Evolutionary conservation across 2,797 vertebrate genomes (phyloP).

Genomic region (Botia almorhae): DNA sequence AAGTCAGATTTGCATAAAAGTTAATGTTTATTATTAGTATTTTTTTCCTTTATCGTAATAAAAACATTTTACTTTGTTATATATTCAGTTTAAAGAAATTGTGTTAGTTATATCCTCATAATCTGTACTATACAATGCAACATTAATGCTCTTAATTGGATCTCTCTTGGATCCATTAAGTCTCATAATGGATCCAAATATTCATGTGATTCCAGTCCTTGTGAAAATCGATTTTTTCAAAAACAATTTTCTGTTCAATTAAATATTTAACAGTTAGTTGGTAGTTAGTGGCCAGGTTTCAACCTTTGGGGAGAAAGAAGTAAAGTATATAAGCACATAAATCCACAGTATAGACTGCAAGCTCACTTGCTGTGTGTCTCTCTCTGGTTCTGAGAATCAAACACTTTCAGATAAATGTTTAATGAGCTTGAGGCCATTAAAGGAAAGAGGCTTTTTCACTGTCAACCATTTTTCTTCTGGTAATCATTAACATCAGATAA

Average conservation of each 20-base stretch:
- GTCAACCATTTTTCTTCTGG: slow-evolving; percentile 34
- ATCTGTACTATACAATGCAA: too few species aligned
- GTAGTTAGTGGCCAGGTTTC: neutral
- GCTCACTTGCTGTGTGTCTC: slow-evolving; percentile 24
- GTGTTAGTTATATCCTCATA: too few species aligned
- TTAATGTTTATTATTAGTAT: too few species aligned
- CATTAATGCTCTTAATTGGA: too few species aligned
- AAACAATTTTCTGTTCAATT: neutral
- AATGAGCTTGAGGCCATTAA: slow-evolving; percentile 60
- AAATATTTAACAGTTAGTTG: neutral
- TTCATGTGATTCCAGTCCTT: neutral
- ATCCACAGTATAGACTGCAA: neutral
- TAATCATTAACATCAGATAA: slow-evolving; percentile 24
- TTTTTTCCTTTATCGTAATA: too few species aligned
- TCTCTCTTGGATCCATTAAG: too few species aligned
- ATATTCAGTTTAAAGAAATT: too few species aligned
- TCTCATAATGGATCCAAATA: too few species aligned
- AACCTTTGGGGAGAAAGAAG: slow-evolving; percentile 2
- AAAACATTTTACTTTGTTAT: too few species aligned
- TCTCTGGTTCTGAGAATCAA: slow-evolving; percentile 60
- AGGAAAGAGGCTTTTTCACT: slow-evolving; percentile 45
- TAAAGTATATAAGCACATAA: neutral
- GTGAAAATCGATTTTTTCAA: neutral
- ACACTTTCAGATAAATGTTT: slow-evolving; percentile 61
- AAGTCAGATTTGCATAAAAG: neutral